Evolutionary conservation across 2,888 invertebrate genomes (phyloP).

Genomic region (Cryptocheilus praepositus): DNA sequence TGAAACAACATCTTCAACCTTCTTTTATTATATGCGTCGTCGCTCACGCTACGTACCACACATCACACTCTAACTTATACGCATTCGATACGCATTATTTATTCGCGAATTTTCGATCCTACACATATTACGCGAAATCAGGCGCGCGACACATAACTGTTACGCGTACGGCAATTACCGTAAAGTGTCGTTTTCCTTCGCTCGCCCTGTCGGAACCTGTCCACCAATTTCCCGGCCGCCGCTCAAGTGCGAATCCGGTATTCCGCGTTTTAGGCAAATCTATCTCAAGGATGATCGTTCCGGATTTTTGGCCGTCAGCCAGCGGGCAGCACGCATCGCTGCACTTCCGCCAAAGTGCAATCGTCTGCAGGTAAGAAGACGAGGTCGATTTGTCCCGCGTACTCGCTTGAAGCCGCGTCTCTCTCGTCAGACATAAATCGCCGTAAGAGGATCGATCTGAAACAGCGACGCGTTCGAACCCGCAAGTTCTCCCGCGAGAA

Average conservation of each 20-base stretch:
- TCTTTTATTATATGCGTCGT: no score
- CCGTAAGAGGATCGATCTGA: neutral
- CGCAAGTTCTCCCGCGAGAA: no score
- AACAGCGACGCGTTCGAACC: neutral
- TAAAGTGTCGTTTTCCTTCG: neutral
- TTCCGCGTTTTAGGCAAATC: slow-evolving; percentile 21
- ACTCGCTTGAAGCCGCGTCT: neutral
- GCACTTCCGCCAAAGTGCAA: slow-evolving; percentile 38
- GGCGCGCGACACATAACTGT: neutral
- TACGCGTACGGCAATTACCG: neutral
- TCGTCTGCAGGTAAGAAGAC: slow-evolving; percentile 23
- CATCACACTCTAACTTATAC: no score
- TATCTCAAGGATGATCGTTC: slow-evolving; percentile 20
- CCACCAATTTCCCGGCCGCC: no score
- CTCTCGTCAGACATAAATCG: slow-evolving; percentile 9
- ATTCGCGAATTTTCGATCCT: no score
- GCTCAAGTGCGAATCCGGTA: no score
- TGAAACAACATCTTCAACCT: no score
- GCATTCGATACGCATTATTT: no score
- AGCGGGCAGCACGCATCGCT: slow-evolving; percentile 27
- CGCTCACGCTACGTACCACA: no score
- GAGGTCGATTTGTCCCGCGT: slow-evolving; percentile 17
- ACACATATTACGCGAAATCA: no score
- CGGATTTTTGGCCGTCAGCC: slow-evolving; percentile 33
- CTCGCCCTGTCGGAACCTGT: no score